These are phyloP conservation scores for Heliconius charithonia DNA, from an alignment of 2,888 invertebrate genomes.

Conservation along the genomic window DNA sequence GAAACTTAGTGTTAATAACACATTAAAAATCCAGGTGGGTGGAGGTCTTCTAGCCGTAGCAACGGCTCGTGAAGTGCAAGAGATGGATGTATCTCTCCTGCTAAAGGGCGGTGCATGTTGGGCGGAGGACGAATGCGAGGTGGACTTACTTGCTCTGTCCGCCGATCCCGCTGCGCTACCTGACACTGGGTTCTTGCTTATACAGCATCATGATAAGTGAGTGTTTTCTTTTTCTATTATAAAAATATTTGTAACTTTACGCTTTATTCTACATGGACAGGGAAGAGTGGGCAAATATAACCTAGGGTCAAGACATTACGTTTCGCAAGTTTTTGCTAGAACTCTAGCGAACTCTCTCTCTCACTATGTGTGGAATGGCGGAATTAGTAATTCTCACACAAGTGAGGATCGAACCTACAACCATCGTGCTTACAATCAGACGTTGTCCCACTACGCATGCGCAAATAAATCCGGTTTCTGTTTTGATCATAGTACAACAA, in stretches of 20 bases:
- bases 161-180: conserved; percentile 90
- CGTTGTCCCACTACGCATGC: too few relatives aligned
- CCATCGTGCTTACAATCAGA: too few relatives aligned
- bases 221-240: conserved; percentile 33
- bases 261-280: too few relatives aligned
- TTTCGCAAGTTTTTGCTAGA: too few relatives aligned
- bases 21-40: conserved; percentile 84
- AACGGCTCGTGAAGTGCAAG: conserved; percentile 98
- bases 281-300: too few relatives aligned
- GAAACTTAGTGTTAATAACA: neutral
- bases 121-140: conserved; percentile 98
- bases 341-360: too few relatives aligned
- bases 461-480: too few relatives aligned
- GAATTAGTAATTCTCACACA: too few relatives aligned
- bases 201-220: conserved; percentile 88
- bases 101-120: conserved; percentile 95
- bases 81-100: conserved; percentile 97
- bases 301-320: too few relatives aligned
- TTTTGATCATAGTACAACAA: too few relatives aligned
- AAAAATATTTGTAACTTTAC: neutral
- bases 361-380: too few relatives aligned
- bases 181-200: conserved; percentile 94
- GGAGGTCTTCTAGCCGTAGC: conserved; percentile 94
- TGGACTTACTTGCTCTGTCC: conserved; percentile 94
- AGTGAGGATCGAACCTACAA: too few relatives aligned